These are phyloP conservation scores for Tetramorium parvispinum DNA, from an alignment of 1,140 invertebrate species.

Conservation along the genomic window DNA sequence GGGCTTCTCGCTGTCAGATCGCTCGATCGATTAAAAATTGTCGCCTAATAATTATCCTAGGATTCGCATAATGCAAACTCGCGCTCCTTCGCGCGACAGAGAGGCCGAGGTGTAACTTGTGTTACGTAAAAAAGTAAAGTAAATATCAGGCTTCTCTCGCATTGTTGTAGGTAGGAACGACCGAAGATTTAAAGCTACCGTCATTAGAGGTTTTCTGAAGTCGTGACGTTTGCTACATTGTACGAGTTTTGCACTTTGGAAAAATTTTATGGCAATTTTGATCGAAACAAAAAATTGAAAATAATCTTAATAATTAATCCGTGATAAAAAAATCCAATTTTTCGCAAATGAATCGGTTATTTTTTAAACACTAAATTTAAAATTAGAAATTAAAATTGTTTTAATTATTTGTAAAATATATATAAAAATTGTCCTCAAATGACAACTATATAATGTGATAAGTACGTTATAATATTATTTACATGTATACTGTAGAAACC, in stretches of 20 bases:
- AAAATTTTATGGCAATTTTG: conserved; percentile 20
- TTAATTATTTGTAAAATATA: not conserved
- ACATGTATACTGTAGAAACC: not conserved
- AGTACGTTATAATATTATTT: not conserved
- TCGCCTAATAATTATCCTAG: conserved; percentile 60
- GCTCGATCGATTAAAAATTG: conserved; percentile 50
- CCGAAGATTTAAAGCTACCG: not conserved
- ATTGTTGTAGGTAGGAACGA: conserved; percentile 29
- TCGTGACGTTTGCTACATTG: not conserved
- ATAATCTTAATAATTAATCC: not conserved
- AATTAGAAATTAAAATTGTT: conserved; percentile 1
- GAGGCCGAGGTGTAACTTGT: conserved; percentile 41
- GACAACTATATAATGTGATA: not conserved
- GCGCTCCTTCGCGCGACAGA: conserved; percentile 2
- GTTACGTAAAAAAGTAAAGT: conserved; percentile 40
- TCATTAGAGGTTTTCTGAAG: not conserved
- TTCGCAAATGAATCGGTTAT: not conserved
- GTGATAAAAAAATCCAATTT: not conserved
- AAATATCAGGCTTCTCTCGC: not conserved
- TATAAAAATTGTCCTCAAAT: not conserved
- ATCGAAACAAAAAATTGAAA: conserved; percentile 1
- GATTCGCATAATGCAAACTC: conserved; percentile 37
- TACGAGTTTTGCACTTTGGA: not conserved
- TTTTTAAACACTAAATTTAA: not conserved
- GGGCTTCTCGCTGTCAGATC: conserved; percentile 7